Evolutionary conservation across 2,888 invertebrate species (phyloP).

Genomic region (Resseliella maxima): DNA sequence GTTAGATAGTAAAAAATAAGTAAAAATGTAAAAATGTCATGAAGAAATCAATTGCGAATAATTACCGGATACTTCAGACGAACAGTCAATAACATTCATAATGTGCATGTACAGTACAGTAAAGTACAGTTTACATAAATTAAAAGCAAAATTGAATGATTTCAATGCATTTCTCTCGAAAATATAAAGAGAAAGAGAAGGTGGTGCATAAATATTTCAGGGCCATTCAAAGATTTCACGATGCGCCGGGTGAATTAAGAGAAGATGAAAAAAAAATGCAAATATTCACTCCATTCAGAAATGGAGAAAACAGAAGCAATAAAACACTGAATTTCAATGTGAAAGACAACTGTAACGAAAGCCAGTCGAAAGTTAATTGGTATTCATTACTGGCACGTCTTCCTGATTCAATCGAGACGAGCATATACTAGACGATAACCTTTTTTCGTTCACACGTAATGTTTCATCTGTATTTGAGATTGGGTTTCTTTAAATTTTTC

Average conservation of each 20-base stretch:
- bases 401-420: neutral
- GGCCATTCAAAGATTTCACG: conserved; percentile 1
- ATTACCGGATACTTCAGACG: too few relatives aligned
- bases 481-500: neutral
- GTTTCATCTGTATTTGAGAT: neutral
- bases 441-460: neutral
- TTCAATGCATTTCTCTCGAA: neutral
- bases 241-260: neutral
- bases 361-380: conserved; percentile 48
- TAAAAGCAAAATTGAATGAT: neutral
- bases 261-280: conserved; percentile 12
- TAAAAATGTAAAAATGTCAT: too few relatives aligned
- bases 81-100: too few relatives aligned
- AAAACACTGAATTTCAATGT: neutral
- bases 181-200: neutral
- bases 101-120: too few relatives aligned
- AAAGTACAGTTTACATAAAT: too few relatives aligned
- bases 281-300: neutral
- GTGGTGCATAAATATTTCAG: neutral
- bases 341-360: conserved; percentile 2
- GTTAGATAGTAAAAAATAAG: too few relatives aligned
- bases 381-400: conserved; percentile 44
- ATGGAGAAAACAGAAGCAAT: conserved; percentile 1
- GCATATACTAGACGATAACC: neutral
- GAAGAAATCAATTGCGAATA: too few relatives aligned